These are phyloP conservation scores for Coleophora flavipennella DNA, from an alignment of 2,888 invertebrate species.

Conservation along the genomic window DNA sequence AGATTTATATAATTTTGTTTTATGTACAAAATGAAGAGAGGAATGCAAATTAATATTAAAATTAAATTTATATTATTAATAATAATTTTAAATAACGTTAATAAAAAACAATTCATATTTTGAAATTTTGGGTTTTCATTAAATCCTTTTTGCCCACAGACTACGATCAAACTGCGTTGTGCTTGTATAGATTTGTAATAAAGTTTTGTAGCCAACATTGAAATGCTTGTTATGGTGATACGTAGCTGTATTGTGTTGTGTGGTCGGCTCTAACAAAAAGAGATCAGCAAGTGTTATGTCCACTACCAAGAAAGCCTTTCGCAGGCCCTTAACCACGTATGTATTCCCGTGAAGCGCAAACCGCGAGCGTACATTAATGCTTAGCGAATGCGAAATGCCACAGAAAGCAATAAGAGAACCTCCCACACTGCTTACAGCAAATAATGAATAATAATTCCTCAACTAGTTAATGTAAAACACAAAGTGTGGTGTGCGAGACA, in stretches of 20 bases:
- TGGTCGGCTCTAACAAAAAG: too few relatives aligned
- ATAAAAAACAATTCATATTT: conserved; percentile 4
- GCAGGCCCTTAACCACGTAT: conserved; percentile 17
- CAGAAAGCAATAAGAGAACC: conserved; percentile 42
- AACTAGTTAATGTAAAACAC: conserved; percentile 40
- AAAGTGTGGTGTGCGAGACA: conserved; percentile 13
- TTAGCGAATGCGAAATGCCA: conserved; percentile 42
- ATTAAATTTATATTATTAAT: conserved; percentile 11
- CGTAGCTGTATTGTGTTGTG: too few relatives aligned
- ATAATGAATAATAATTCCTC: conserved; percentile 53
- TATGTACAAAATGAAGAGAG: conserved; percentile 22
- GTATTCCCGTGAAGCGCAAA: conserved; percentile 32
- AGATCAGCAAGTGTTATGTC: conserved; percentile 1
- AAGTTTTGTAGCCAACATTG: background rate
- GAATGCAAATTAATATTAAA: conserved; percentile 39
- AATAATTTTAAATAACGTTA: background rate
- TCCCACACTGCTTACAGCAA: conserved; percentile 35
- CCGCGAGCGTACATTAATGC: conserved; percentile 55
- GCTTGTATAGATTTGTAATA: background rate
- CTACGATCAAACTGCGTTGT: background rate
- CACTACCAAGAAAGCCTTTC: conserved; percentile 44
- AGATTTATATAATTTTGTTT: conserved; percentile 26
- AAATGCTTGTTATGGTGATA: too few relatives aligned
- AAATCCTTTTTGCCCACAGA: conserved; percentile 5
- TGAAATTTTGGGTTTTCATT: conserved; percentile 5